A percentile compares a stretch with the other conserved stretches of the same genome.
Evolutionary conservation across 2,888 invertebrate genomes (phyloP).

Genomic region (Slavum lentiscoides): DNA sequence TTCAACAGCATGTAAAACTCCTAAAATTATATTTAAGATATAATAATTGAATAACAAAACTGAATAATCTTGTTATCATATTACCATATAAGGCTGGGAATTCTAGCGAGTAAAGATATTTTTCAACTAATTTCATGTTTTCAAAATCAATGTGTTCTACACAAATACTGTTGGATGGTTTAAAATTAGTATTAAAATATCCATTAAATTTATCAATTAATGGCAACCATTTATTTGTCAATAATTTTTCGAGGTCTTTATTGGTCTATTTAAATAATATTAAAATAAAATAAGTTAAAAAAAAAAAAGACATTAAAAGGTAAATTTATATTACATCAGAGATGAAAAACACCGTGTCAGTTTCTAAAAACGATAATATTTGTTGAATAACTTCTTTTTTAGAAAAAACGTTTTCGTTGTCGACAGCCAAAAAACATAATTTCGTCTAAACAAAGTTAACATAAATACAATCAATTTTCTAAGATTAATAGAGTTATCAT

Average conservation of each 20-base stretch:
- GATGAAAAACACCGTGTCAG: slow-evolving; percentile 81
- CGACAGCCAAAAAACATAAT: slow-evolving; percentile 85
- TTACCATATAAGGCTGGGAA: slow-evolving; percentile 80
- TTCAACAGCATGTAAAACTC: slow-evolving; percentile 83
- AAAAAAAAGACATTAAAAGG: no score
- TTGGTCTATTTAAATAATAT: slow-evolving; percentile 66
- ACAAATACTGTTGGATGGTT: slow-evolving; percentile 72
- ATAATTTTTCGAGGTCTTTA: slow-evolving; percentile 74
- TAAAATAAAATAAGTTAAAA: neutral
- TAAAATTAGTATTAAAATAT: slow-evolving; percentile 73
- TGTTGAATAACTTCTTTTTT: slow-evolving; percentile 76
- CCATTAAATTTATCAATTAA: slow-evolving; percentile 87
- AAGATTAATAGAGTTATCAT: slow-evolving; percentile 57
- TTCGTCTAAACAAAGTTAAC: slow-evolving; percentile 69
- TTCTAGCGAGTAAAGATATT: slow-evolving; percentile 80
- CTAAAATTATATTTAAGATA: slow-evolving; percentile 63
- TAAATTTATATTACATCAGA: slow-evolving; percentile 60
- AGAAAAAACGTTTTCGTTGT: slow-evolving; percentile 78
- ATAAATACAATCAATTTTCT: slow-evolving; percentile 3
- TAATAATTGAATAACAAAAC: neutral
- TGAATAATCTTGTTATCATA: neutral
- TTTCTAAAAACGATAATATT: slow-evolving; percentile 77
- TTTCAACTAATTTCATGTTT: slow-evolving; percentile 71
- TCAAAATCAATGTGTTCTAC: slow-evolving; percentile 69
- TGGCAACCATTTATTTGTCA: slow-evolving; percentile 86